A percentile compares a stretch with the other conserved stretches of the same genome.
Conservation (phyloP, 2,888 invertebrate species). For the Megalurothrips usitatus region DNA sequence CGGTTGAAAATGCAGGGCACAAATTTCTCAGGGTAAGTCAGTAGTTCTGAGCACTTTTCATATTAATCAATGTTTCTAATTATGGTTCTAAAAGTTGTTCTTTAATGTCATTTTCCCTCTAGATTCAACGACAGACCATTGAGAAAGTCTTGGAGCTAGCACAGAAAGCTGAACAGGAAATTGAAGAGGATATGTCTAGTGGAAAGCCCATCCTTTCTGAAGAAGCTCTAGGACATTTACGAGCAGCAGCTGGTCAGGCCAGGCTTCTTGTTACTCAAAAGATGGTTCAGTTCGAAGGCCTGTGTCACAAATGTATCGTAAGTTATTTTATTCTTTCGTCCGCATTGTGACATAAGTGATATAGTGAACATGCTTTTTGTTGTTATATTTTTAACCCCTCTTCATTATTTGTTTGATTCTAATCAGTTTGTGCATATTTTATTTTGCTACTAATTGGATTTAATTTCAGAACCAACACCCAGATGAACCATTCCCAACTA, state of each 20-base stretch:
- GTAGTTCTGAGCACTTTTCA: too few species aligned
- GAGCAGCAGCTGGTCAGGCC: conserved; percentile 88
- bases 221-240: conserved; percentile 75
- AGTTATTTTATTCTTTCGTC: conserved; percentile 40
- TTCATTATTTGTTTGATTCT: too few species aligned
- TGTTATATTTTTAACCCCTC: too few species aligned
- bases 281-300: conserved; percentile 90
- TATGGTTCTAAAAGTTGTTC: not conserved
- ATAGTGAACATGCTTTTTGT: too few species aligned
- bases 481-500: conserved; percentile 83
- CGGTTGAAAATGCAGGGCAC: conserved; percentile 62
- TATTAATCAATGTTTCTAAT: too few species aligned
- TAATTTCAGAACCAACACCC: conserved; percentile 56
- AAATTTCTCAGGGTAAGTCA: conserved; percentile 61
- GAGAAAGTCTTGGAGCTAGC: conserved; percentile 63
- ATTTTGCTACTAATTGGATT: conserved; percentile 22
- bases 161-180: conserved; percentile 63
- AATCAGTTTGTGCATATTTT: not conserved
- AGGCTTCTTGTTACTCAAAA: conserved; percentile 84
- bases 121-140: conserved; percentile 63
- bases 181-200: conserved; percentile 47
- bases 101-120: conserved; percentile 42
- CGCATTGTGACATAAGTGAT: too few species aligned
- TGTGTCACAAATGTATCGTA: conserved; percentile 62
- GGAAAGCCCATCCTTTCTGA: conserved; percentile 54